phyloP scores from a whole-genome alignment of 2,113 vertebrate species.

The Neopipo cinnamomea region DNA sequence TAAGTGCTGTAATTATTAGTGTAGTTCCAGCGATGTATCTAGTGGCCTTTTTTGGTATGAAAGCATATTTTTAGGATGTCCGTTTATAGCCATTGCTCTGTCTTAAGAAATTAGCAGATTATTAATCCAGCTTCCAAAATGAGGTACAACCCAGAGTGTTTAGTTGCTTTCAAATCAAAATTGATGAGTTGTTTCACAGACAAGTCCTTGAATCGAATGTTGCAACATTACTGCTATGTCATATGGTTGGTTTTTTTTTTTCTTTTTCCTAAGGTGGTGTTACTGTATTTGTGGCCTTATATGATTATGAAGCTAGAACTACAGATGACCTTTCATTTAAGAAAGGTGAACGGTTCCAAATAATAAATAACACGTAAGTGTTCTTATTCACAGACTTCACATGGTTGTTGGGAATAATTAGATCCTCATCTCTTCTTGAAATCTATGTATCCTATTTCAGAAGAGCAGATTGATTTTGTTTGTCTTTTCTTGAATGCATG shows the following conservation, averaged over 20 bases:
- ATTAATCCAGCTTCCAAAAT: background rate
- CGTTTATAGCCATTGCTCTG: background rate
- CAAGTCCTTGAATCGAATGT: background rate
- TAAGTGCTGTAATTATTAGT: background rate
- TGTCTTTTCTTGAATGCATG: background rate
- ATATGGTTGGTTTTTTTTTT: background rate
- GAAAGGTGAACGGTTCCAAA: slow-evolving; percentile 98
- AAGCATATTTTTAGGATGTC: background rate
- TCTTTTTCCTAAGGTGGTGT: slow-evolving; percentile 83
- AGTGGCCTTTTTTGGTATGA: background rate
- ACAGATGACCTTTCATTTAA: slow-evolving; percentile 97
- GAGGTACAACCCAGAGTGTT: background rate
- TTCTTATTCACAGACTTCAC: background rate
- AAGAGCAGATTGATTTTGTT: background rate
- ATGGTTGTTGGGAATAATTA: background rate
- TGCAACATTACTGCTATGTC: background rate
- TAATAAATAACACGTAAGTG: slow-evolving; percentile 98
- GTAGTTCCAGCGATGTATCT: background rate
- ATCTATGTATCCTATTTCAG: background rate
- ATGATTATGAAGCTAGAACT: slow-evolving; percentile 98
- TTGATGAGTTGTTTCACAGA: background rate
- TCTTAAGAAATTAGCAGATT: background rate
- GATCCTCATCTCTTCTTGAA: background rate
- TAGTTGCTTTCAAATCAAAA: background rate
- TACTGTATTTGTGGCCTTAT: slow-evolving; percentile 98